Evolutionary conservation across 1,140 invertebrate species (phyloP).

Genomic region (Drosophila aff.): DNA sequence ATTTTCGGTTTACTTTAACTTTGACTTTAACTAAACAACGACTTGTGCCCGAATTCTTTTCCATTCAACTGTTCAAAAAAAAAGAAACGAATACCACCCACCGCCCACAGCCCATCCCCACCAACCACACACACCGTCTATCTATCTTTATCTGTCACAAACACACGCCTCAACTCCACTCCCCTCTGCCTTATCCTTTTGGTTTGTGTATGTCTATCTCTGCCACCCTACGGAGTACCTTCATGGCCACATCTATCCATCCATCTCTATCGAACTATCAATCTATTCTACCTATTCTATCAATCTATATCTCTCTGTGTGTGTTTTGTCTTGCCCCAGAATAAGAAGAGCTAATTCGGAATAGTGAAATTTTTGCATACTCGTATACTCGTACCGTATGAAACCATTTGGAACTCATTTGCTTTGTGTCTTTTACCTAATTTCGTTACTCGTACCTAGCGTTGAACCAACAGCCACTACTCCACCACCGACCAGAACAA

Average conservation of each 20-base stretch:
- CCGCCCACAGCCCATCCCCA: constrained; percentile 38
- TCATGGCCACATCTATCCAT: constrained; percentile 64
- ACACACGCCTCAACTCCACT: constrained; percentile 32
- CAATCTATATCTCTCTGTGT: constrained; percentile 56
- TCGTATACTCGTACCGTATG: constrained; percentile 40
- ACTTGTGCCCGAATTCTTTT: constrained; percentile 45
- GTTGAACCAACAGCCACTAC: constrained; percentile 44
- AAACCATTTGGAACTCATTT: constrained; percentile 71
- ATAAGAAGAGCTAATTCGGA: constrained; percentile 77
- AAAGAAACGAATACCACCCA: constrained; percentile 18
- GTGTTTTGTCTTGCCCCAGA: constrained; percentile 63
- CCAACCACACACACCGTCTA: constrained; percentile 22
- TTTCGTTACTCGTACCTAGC: constrained; percentile 51
- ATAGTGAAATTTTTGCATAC: constrained; percentile 64
- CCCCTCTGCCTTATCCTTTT: constrained; percentile 21
- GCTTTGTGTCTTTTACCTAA: constrained; percentile 76
- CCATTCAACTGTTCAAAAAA: constrained; percentile 47
- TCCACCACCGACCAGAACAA: constrained; percentile 17
- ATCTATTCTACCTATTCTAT: constrained; percentile 27
- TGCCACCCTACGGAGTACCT: constrained; percentile 33
- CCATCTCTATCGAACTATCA: constrained; percentile 43
- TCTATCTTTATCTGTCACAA: constrained; percentile 5
- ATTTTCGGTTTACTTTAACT: constrained; percentile 39
- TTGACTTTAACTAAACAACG: constrained; percentile 41
- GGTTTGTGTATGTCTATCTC: constrained; percentile 57